phyloP scores from a whole-genome alignment of 2,797 vertebrate genomes.

The Scyliorhinus canicula region DNA sequence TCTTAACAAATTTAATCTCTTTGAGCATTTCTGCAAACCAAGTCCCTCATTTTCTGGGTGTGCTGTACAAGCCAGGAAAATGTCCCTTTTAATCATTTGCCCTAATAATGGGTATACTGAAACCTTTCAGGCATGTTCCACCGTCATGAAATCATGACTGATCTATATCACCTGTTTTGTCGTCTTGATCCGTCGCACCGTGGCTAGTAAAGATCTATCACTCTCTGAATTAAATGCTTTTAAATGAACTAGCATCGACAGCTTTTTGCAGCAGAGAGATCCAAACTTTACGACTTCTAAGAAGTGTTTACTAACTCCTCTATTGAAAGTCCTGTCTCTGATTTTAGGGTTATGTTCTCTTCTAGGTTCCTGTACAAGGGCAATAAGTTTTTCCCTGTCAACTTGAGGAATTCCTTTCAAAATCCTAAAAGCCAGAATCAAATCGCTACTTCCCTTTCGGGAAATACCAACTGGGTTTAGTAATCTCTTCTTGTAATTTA shows the following conservation, averaged over 20 bases:
- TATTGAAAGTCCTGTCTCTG: neutral
- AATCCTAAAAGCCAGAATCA: neutral
- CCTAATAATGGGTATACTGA: neutral
- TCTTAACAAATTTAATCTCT: neutral
- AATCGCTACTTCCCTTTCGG: neutral
- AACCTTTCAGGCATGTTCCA: neutral
- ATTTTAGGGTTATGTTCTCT: neutral
- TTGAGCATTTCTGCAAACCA: neutral
- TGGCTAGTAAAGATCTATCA: neutral
- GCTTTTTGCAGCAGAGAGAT: neutral
- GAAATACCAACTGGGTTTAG: neutral
- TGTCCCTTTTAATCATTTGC: neutral
- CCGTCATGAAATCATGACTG: neutral
- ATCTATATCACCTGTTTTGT: too few species aligned
- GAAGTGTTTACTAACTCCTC: neutral
- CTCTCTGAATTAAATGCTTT: neutral
- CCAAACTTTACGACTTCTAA: neutral
- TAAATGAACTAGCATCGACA: neutral
- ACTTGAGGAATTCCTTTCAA: neutral
- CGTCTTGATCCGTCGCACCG: too few species aligned
- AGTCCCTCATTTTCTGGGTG: neutral
- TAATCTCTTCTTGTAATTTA: neutral
- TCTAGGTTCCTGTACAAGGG: neutral
- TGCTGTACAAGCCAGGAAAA: neutral
- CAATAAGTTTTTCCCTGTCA: neutral